Base-by-base conservation (phyloP, 2,888 invertebrate species). In the Sarcophaga subvicina region DNA sequence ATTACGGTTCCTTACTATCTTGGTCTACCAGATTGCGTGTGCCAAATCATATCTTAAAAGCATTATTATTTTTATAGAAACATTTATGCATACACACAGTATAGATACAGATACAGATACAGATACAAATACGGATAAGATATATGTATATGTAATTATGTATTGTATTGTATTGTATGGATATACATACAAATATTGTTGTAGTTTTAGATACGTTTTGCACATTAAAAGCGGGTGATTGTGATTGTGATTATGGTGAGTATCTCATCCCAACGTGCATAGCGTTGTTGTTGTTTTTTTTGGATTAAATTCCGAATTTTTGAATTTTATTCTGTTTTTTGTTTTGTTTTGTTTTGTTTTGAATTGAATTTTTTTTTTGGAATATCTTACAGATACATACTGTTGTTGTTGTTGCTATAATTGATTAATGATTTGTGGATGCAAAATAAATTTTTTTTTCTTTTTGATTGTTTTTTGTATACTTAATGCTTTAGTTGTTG, bases 211-310 rank as follows among this genome's bases (percentile, higher is more conserved):
- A 37, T 37, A 37, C 37, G 37, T 37, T 37, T 37, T 37, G 37
- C 37, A 80, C 66, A 76, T 80, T 66, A 66, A 84, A 84, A 84
- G 84, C 84, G 59, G 49, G 77, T 83, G 83, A 78, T 17, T 37
- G 37, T 84, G 64, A 20, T 22, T 25, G 37, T 76, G 69, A 22
- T 37, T 37, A 37, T 37, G 37, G 84, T 80, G 66, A 76, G 47
- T 80, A 14, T 80, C 80, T 80, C 84, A 85, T 85, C 84, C 62
- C 84, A 85, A 72, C 59, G 84, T 85, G 84, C 80, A 76, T 14
- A 14, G 54, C 17, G 12, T 54, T 14, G 11, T 49, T 54, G 14
- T 49, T 49, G 25, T 25, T 63, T 66, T 62, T 17, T 84, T 64
- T 25, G 27, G 79, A 85, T 76, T 76, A 66, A 85, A 17, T 54